phyloP scores from a whole-genome alignment of 2,113 vertebrate genomes.

The Pachyramphus minor region DNA sequence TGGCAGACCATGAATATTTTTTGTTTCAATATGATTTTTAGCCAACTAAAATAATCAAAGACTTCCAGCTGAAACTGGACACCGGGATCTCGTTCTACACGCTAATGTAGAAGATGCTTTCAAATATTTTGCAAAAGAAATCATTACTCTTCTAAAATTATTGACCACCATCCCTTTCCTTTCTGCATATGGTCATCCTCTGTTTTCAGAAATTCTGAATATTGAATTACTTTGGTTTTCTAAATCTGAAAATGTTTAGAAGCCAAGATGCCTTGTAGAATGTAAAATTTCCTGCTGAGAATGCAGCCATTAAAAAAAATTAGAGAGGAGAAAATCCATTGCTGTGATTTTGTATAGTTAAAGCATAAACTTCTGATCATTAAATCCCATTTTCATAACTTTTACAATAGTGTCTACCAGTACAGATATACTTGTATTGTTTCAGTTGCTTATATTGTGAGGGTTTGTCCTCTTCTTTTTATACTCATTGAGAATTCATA shows the following conservation, averaged over 20 bases:
- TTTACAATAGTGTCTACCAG: background rate
- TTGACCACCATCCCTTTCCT: background rate
- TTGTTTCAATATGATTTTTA: background rate
- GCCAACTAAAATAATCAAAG: background rate
- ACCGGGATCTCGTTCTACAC: background rate
- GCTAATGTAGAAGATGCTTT: too few relatives aligned
- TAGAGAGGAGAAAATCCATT: background rate
- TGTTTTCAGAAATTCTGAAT: background rate
- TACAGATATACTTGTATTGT: background rate
- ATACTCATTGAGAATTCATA: background rate
- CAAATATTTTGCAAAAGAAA: background rate
- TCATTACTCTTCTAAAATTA: background rate
- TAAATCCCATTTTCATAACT: background rate
- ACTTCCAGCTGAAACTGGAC: background rate
- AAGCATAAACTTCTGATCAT: background rate
- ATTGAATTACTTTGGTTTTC: background rate
- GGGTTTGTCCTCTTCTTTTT: background rate
- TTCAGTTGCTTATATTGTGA: background rate
- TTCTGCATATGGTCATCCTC: background rate
- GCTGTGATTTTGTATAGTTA: background rate
- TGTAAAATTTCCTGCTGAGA: background rate
- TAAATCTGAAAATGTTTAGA: background rate
- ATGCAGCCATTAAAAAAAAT: background rate
- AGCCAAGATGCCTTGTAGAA: background rate
- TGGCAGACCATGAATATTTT: background rate